Conservation (phyloP, 2,888 invertebrate species). For the Oeneis ivallda region DNA sequence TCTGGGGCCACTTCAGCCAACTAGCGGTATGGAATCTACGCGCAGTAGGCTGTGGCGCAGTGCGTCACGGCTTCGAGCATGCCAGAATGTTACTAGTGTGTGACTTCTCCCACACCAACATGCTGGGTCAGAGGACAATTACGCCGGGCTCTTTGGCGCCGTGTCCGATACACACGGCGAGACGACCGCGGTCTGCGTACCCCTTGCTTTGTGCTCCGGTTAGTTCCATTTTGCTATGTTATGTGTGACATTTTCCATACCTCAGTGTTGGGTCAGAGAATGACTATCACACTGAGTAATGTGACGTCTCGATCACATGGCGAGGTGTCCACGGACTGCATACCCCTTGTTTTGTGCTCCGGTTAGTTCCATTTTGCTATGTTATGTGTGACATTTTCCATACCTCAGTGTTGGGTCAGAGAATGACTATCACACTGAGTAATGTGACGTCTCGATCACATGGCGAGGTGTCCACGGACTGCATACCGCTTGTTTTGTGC, state of each 20-base stretch:
- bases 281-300: too few relatives aligned
- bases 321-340: too few relatives aligned
- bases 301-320: too few relatives aligned
- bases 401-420: too few relatives aligned
- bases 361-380: too few relatives aligned
- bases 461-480: too few relatives aligned
- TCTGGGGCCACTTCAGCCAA: slow-evolving; percentile 76
- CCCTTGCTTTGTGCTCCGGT: slow-evolving; percentile 66
- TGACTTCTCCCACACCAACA: slow-evolving; percentile 76
- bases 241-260: not conserved
- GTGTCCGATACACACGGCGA: slow-evolving; percentile 58
- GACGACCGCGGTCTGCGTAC: slow-evolving; percentile 51
- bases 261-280: not conserved
- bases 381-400: too few relatives aligned
- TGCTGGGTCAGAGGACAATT: slow-evolving; percentile 69
- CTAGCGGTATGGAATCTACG: slow-evolving; percentile 69
- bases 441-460: too few relatives aligned
- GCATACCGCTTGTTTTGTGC: too few relatives aligned
- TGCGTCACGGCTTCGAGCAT: slow-evolving; percentile 54
- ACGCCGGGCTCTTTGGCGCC: slow-evolving; percentile 51
- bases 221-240: slow-evolving; percentile 30
- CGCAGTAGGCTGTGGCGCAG: slow-evolving; percentile 71
- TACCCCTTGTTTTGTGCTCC: too few relatives aligned
- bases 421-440: too few relatives aligned
- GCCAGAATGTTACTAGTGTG: slow-evolving; percentile 66